Evolutionary conservation across 1,140 invertebrate genomes (phyloP), one percentile per base, ranked within the genome.

Genomic region (Chymomyza costata): DNA sequence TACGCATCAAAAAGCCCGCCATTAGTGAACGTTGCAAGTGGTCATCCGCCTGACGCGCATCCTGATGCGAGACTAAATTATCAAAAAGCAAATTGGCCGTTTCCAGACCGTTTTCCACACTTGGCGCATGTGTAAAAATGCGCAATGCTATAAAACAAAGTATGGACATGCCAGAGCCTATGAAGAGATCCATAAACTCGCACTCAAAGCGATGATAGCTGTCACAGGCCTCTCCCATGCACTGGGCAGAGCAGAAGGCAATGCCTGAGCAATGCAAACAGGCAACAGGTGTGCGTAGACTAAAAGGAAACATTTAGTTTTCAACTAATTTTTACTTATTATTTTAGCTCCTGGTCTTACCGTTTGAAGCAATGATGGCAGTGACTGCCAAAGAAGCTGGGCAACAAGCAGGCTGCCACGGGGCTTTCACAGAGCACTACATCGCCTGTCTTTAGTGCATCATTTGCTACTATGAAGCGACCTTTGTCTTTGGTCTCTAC

Each of bases 121-220:
- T 82, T 11, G 60, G 1, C 1, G 83, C 76, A 66, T 92, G 91
- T 0, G 94, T 92, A 0, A 94, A 88, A 84, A 94, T 91, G 48
- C 94, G 86, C 32, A 95, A 74, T 0, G 93, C 92, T 13, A 95
- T 87, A 71, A 91, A 91, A 62, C 91, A 92, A 5, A 95, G 86
- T 37, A 94, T 88, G 60, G 92, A 94, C 90, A 95, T 93, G 13
- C 94, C 93, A 1, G 92, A 92, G n/a, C 90, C 92, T 49, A 93
- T 91, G 25, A 94, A 86, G 5, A 93, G 71, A 50, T 91, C 91
- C 38, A 94, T 86, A 76, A 93, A 90, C 59, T 90, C 88, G 82
- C 95, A 97, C 86, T 97, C 96, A 73, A 90, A 92, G 18, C 88
- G 86, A 85, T 98, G 95, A 84, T 95, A 96, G 0, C 88, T 88